Percentiles rank a stretch among this genome's conserved stretches.
phyloP scores from a whole-genome alignment of 2,888 invertebrate genomes.

The Amblyteles armatorius region DNA sequence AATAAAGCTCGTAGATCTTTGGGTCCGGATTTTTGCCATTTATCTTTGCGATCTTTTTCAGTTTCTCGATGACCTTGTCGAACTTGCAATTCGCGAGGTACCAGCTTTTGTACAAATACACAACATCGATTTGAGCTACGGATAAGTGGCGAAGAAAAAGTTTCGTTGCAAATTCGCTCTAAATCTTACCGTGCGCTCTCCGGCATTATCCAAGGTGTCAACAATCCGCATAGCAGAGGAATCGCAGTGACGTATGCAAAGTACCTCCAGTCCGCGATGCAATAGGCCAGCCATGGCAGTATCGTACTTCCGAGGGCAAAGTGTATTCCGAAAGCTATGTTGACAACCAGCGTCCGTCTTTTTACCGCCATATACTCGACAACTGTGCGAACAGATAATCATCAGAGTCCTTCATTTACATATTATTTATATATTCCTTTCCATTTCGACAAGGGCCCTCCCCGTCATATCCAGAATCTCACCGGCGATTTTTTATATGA shows the following conservation, averaged over 20 bases:
- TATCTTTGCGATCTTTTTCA: slow-evolving; percentile 85
- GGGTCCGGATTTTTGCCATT: slow-evolving; percentile 84
- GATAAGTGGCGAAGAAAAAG: background rate
- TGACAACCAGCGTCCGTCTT: slow-evolving; percentile 86
- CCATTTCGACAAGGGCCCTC: too few species aligned
- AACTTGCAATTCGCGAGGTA: slow-evolving; percentile 85
- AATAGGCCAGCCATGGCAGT: slow-evolving; percentile 86
- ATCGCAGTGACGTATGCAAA: slow-evolving; percentile 84
- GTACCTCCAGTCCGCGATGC: slow-evolving; percentile 85
- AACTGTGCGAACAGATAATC: slow-evolving; percentile 76
- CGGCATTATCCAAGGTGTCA: slow-evolving; percentile 85
- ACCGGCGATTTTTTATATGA: too few species aligned
- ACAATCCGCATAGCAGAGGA: slow-evolving; percentile 83
- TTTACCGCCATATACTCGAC: slow-evolving; percentile 86
- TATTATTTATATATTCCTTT: too few species aligned
- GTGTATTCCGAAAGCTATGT: slow-evolving; percentile 85
- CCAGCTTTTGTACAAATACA: slow-evolving; percentile 82
- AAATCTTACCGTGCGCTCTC: slow-evolving; percentile 85
- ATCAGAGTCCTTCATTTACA: background rate
- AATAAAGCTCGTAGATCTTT: slow-evolving; percentile 83
- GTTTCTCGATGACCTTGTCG: slow-evolving; percentile 84
- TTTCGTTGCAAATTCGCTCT: background rate
- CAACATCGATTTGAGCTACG: background rate
- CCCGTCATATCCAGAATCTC: too few species aligned
- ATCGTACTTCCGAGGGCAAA: slow-evolving; percentile 85